Percentiles rank a stretch among this genome's conserved stretches.
phyloP scores from a whole-genome alignment of 2,113 vertebrate genomes.

The Pelodiscus sinensis region DNA sequence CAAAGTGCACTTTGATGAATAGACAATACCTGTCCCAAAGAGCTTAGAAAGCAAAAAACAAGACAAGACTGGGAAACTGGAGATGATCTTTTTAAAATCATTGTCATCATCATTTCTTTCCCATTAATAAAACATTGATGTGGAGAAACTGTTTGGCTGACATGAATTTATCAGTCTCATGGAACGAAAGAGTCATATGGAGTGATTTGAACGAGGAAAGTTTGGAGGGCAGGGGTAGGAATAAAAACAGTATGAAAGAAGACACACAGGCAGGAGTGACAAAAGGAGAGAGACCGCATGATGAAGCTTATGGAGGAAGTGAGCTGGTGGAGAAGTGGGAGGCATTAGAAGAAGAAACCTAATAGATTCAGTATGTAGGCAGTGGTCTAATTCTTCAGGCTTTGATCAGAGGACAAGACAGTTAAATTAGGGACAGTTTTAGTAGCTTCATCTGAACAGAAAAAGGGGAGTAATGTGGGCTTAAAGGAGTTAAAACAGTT shows the following conservation, averaged over 20 bases:
- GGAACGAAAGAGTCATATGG: neutral
- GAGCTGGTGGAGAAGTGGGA: neutral
- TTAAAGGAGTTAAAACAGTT: neutral
- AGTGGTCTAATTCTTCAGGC: neutral
- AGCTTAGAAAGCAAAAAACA: neutral
- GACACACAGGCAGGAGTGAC: neutral
- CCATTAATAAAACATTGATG: neutral
- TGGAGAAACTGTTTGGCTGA: neutral
- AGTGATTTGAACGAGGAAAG: neutral
- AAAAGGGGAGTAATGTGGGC: neutral
- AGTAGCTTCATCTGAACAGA: neutral
- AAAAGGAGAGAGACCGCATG: neutral
- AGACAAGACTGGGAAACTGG: neutral
- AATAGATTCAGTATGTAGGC: neutral
- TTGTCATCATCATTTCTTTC: neutral
- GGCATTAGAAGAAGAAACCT: conserved; percentile 3
- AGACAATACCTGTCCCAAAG: neutral
- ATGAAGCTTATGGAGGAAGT: neutral
- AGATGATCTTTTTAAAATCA: neutral
- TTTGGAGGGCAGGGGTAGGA: neutral
- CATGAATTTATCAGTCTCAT: neutral
- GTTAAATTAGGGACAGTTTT: neutral
- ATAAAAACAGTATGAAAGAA: neutral
- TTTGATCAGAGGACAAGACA: neutral
- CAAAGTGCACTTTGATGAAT: neutral